phyloP scores from a whole-genome alignment of 2,888 invertebrate genomes.

The Pyralis farinalis region DNA sequence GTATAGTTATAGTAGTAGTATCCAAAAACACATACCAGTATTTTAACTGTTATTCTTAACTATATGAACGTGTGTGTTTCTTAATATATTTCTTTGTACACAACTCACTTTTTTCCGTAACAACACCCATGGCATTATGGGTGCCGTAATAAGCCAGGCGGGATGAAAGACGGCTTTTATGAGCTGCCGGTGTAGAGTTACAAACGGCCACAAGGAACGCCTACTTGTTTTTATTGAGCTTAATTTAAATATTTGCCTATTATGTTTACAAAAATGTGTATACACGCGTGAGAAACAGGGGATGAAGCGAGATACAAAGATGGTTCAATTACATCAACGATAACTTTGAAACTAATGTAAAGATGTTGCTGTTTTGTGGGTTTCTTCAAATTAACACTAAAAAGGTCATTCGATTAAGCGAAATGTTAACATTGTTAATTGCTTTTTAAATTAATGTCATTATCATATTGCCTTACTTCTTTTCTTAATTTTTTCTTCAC shows the following conservation, averaged over 20 bases:
- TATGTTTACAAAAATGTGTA: slow-evolving; percentile 32
- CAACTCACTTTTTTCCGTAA: slow-evolving; percentile 18
- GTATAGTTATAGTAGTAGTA: too few species aligned
- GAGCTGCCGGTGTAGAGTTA: slow-evolving; percentile 60
- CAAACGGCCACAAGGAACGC: slow-evolving; percentile 40
- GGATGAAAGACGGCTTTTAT: slow-evolving; percentile 71
- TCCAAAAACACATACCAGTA: too few species aligned
- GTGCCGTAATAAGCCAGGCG: slow-evolving; percentile 51
- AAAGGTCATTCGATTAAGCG: too few species aligned
- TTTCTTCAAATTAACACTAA: too few species aligned
- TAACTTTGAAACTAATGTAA: too few species aligned
- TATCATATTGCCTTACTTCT: too few species aligned
- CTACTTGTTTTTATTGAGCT: slow-evolving; percentile 55
- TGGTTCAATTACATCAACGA: too few species aligned
- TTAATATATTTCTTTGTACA: neutral
- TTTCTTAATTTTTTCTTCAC: too few species aligned
- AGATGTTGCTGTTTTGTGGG: too few species aligned
- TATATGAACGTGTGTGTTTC: slow-evolving; percentile 16
- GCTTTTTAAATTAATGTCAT: too few species aligned
- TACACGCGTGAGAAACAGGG: slow-evolving; percentile 35
- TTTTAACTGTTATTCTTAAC: slow-evolving; percentile 2
- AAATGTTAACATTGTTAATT: too few species aligned
- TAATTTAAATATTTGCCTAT: slow-evolving; percentile 57
- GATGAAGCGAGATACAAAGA: too few species aligned
- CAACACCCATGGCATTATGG: slow-evolving; percentile 42